Percentiles rank a stretch among this genome's conserved stretches.
phyloP scores from a whole-genome alignment of 2,888 invertebrate species.

The Dicranocentrus wangi region DNA sequence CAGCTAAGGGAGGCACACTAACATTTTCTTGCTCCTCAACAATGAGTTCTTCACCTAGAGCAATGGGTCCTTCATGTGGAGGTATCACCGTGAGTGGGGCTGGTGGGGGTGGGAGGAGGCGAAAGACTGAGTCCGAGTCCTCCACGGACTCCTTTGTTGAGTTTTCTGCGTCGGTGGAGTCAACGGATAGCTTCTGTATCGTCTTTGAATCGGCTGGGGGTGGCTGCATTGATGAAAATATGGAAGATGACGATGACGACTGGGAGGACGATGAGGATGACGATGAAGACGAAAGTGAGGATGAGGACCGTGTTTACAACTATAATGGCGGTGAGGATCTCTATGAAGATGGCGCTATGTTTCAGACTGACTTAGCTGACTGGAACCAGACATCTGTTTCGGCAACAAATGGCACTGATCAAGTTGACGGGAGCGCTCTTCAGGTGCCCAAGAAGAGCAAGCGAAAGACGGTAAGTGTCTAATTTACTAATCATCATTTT shows the following conservation, averaged over 20 bases:
- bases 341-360: conserved; percentile 30
- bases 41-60: conserved; percentile 22
- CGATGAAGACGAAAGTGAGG: conserved; percentile 26
- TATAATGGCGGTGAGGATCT: conserved; percentile 28
- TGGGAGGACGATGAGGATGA: conserved; percentile 40
- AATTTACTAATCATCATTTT: no score
- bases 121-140: conserved; percentile 52
- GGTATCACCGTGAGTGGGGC: not conserved
- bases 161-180: conserved; percentile 52
- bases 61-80: conserved; percentile 20
- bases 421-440: not conserved
- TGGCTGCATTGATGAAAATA: conserved; percentile 18
- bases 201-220: conserved; percentile 38
- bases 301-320: conserved; percentile 37
- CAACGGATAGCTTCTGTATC: conserved; percentile 51
- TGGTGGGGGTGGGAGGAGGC: not conserved
- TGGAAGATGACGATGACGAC: conserved; percentile 35
- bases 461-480: conserved; percentile 40
- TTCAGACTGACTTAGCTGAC: conserved; percentile 34
- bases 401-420: no score
- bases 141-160: conserved; percentile 48
- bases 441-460: conserved; percentile 9
- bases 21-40: conserved; percentile 41
- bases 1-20: conserved; percentile 4
- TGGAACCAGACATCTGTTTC: no score